Base-by-base conservation (phyloP, 2,113 vertebrate genomes). In the Albula glossodonta region DNA sequence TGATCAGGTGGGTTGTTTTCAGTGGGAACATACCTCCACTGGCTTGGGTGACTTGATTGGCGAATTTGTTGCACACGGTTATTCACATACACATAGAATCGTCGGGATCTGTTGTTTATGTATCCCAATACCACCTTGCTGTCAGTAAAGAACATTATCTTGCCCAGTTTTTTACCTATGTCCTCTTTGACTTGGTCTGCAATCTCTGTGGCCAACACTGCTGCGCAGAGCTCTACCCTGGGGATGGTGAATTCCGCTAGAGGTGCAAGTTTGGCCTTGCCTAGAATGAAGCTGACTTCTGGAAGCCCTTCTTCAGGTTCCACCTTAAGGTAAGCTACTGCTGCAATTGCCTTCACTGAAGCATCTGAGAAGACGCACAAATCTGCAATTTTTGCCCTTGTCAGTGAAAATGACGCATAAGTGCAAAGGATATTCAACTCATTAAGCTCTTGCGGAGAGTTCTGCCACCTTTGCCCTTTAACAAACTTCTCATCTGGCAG, bases 161-260 rank as follows among this genome's bases (percentile, higher is more conserved):
- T 48, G 22, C 63, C 82, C 5, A 83, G 19, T 48, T 17, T 84
- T 22, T 60, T 41, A 13, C 56, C 79, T 6, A 82, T 51, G 25
- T 85, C 60, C 10, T 19, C 15, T 9, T 19, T 63, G 51, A 88
- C 78, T 6, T 78, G n/a, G 6, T 85, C 87, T 77, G 87, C 79
- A 31, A 88, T 53, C 10, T 85, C 66, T 13, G 78, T 81, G 15
- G 87, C 87, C 12, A 88, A 51, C 25, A 88, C 87, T 13, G 84
- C 84, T 0, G 81, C 63, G 80, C 88, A 87, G 17, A 89, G 82
- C 79, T 89, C 88, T 15, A 87, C 10, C 6, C 81, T 31, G 52
- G 87, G 57, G 51, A 41, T 81, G 51, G 87, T 85, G 60, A 77
- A 60, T 19, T 81, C 86, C n/a, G 51, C 74, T 8, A 50, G 63